Evolutionary conservation across 2,888 invertebrate genomes (phyloP).

Genomic region (Drosophila borborema): DNA sequence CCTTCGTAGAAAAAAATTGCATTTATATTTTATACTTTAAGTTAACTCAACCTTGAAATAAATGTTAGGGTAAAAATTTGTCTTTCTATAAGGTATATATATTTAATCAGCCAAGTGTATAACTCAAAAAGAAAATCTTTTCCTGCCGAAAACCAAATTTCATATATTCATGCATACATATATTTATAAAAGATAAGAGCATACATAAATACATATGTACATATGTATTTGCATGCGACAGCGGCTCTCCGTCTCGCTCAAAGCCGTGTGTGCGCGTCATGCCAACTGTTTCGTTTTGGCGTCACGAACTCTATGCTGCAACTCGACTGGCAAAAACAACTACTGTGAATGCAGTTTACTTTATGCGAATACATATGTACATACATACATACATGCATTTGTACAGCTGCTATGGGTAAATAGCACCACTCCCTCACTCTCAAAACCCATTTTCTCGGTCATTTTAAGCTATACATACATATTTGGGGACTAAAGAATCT

Average conservation of each 20-base stretch:
- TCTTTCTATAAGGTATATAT: background rate
- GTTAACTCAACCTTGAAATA: background rate
- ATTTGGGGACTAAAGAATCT: background rate
- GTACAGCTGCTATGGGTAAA: background rate
- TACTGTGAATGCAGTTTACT: background rate
- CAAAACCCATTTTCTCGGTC: background rate
- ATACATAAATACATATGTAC: no score
- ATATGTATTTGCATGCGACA: background rate
- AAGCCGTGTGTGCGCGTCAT: background rate
- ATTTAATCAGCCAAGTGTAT: background rate
- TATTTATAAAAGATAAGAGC: no score
- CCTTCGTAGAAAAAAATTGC: slow-evolving; percentile 27
- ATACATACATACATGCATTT: background rate
- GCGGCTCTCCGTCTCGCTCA: slow-evolving; percentile 5
- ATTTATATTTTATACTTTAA: background rate
- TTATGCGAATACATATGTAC: background rate
- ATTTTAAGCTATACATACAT: background rate
- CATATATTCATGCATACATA: background rate
- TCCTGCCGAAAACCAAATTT: background rate
- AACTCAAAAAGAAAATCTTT: background rate
- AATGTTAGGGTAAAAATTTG: background rate
- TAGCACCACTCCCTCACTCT: background rate
- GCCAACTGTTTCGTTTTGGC: background rate
- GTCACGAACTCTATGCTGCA: background rate
- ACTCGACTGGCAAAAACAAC: background rate